phyloP scores from a whole-genome alignment of 2,113 vertebrate genomes.

The Cairina moschata region DNA sequence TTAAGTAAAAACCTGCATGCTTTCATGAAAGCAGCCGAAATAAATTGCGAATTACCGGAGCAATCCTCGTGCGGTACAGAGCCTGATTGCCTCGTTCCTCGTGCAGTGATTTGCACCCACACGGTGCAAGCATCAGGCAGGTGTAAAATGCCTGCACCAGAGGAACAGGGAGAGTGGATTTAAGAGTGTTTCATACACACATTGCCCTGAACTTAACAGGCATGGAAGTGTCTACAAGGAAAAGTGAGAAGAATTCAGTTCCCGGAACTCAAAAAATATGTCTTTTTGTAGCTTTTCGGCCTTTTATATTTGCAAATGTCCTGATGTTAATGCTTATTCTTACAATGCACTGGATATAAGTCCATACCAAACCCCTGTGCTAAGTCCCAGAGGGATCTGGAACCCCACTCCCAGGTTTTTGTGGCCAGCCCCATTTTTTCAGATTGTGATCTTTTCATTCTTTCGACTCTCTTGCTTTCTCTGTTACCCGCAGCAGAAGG shows the following conservation, averaged over 20 bases:
- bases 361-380: neutral
- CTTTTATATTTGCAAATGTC: neutral
- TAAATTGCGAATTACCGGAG: slow-evolving; percentile 14
- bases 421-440: neutral
- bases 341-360: neutral
- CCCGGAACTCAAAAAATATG: neutral
- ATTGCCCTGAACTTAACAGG: neutral
- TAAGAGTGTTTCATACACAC: neutral
- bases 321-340: neutral
- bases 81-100: neutral
- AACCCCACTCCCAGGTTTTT: neutral
- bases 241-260: neutral
- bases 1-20: neutral
- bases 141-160: neutral
- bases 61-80: neutral
- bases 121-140: neutral
- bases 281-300: neutral
- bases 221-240: neutral
- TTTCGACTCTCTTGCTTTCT: neutral
- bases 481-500: neutral
- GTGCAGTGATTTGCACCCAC: slow-evolving; percentile 10
- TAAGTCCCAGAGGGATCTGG: neutral
- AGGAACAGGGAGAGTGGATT: neutral
- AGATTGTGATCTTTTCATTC: neutral
- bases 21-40: neutral